Evolutionary conservation across 2,113 vertebrate species (phyloP).

Genomic region (Notarius quadriscutis): DNA sequence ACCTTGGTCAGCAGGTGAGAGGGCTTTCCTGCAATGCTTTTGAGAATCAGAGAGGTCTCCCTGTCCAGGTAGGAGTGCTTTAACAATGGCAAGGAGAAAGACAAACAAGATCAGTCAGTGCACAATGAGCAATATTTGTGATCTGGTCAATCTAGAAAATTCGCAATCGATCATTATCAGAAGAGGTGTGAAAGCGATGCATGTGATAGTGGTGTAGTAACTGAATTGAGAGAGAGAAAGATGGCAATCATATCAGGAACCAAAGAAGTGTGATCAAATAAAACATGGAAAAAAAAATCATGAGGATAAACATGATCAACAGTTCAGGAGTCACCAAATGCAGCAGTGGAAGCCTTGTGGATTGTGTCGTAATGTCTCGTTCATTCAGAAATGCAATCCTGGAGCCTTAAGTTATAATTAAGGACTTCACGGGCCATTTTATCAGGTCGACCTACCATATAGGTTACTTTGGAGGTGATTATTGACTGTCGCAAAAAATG

Average conservation of each 20-base stretch:
- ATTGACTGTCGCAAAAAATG: not conserved
- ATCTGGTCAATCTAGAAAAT: slow-evolving; percentile 55
- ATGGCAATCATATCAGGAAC: not conserved
- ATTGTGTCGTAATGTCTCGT: not conserved
- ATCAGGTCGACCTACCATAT: not conserved
- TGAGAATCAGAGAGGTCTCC: slow-evolving; percentile 99
- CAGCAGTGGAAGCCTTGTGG: not conserved
- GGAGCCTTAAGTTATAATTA: not conserved
- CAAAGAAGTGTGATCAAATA: not conserved
- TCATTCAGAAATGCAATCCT: not conserved
- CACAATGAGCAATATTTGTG: slow-evolving; percentile 66
- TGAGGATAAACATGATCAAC: not conserved
- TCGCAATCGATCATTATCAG: slow-evolving; percentile 53
- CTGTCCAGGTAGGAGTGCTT: slow-evolving; percentile 99
- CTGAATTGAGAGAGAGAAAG: slow-evolving; percentile 57
- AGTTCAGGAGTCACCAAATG: not conserved
- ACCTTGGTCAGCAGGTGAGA: slow-evolving; percentile 99
- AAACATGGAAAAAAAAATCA: not conserved
- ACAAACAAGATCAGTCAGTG: slow-evolving; percentile 79
- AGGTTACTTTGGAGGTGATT: not conserved
- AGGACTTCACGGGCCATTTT: not conserved
- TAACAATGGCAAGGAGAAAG: slow-evolving; percentile 74
- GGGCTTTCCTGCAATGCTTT: slow-evolving; percentile 99
- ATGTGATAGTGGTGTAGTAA: slow-evolving; percentile 58
- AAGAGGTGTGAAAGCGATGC: slow-evolving; percentile 59